phyloP scores from a whole-genome alignment of 2,113 vertebrate genomes.

The Electrona antarctica region DNA sequence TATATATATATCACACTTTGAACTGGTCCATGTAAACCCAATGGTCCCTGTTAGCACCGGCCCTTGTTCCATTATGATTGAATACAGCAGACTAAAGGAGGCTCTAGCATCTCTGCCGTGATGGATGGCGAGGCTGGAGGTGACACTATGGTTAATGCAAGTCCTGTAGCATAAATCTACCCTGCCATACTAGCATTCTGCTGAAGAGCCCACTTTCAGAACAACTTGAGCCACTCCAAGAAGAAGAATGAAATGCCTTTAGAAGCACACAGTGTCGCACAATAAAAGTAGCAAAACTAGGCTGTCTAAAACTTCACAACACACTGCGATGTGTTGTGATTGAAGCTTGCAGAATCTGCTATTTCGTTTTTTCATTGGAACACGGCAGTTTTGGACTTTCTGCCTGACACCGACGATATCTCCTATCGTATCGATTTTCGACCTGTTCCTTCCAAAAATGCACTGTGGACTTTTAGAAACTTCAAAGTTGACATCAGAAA shows the following conservation, averaged over 20 bases:
- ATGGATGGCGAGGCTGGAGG: conserved; percentile 29
- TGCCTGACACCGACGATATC: background rate
- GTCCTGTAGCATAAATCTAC: conserved; percentile 29
- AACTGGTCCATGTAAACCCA: conserved; percentile 34
- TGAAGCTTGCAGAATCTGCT: no score
- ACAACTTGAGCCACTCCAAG: background rate
- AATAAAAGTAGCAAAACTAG: no score
- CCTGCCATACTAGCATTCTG: conserved; percentile 17
- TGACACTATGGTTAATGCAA: conserved; percentile 41
- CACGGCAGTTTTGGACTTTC: no score
- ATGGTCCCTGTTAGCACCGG: conserved; percentile 21
- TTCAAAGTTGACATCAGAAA: conserved; percentile 14
- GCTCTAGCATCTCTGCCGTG: conserved; percentile 15
- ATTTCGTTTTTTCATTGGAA: no score
- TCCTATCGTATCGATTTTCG: conserved; percentile 4
- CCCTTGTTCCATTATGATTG: conserved; percentile 39
- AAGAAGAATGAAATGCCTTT: conserved; percentile 5
- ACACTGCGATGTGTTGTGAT: no score
- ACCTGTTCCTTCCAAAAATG: conserved; percentile 10
- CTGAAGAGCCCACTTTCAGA: background rate
- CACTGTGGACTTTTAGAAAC: conserved; percentile 29
- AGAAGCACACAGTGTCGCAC: conserved; percentile 21
- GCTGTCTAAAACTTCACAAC: no score
- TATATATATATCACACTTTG: background rate
- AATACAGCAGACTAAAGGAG: conserved; percentile 39